These are phyloP conservation scores for Dunckerocampus dactyliophorus DNA, from an alignment of 2,113 vertebrate species.

Conservation along the genomic window DNA sequence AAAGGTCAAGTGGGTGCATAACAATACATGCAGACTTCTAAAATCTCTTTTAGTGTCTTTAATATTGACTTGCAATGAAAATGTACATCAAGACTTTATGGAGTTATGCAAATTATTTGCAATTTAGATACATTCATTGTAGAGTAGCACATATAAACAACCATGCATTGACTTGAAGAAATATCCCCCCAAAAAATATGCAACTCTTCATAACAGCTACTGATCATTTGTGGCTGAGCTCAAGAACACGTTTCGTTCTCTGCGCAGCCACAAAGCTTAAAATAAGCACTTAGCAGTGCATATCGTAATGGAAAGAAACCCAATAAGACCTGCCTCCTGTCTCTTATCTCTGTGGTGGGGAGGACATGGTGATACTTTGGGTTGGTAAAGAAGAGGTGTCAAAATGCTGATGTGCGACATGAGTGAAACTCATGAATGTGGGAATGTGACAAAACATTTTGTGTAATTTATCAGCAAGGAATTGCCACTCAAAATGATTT, in stretches of 20 bases:
- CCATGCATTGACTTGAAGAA: slow-evolving; percentile 10
- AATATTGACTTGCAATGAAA: slow-evolving; percentile 8
- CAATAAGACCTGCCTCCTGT: slow-evolving; percentile 12
- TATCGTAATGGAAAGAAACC: slow-evolving; percentile 31
- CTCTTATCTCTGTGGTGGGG: slow-evolving; percentile 25
- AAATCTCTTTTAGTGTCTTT: slow-evolving; percentile 8
- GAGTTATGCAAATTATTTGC: neutral
- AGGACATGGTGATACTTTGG: slow-evolving; percentile 42
- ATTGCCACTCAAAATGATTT: neutral
- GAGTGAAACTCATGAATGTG: neutral
- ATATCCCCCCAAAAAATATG: neutral
- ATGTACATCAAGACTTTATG: slow-evolving; percentile 16
- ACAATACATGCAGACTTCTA: too few relatives aligned
- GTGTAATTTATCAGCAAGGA: neutral
- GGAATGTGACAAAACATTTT: neutral
- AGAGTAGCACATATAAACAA: slow-evolving; percentile 9
- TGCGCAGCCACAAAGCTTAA: slow-evolving; percentile 6
- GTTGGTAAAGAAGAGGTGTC: slow-evolving; percentile 43
- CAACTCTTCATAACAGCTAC: neutral
- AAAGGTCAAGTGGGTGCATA: too few relatives aligned
- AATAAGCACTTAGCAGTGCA: slow-evolving; percentile 21
- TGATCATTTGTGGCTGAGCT: neutral
- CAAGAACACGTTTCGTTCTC: slow-evolving; percentile 14
- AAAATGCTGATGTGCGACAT: slow-evolving; percentile 29
- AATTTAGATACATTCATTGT: slow-evolving; percentile 17